Evolutionary conservation across 2,797 vertebrate species (phyloP), one percentile per base, ranked within the genome.

Genomic region (Cheirogaleus major): DNA sequence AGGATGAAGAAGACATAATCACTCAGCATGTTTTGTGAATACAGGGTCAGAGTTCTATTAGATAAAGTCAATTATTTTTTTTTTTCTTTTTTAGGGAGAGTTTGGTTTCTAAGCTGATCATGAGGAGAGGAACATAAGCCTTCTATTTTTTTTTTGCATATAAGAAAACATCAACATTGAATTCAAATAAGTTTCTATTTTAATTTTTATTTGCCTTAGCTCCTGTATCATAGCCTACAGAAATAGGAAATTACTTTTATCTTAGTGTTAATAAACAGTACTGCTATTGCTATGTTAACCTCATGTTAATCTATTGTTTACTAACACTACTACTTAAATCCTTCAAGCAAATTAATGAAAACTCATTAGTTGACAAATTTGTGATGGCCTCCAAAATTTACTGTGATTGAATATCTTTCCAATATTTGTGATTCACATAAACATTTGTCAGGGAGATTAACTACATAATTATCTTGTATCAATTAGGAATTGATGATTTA

Each of bases 391-490:
- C 63, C 13, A 75, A 67, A 92, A 90, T 69, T 91, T 13, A 70
- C 8, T 76, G 32, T 32, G 52, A 73, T 79, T 93, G 65, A 83
- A 48, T 69, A 50, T 2, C 25, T 50, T 93, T 89, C 6, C 18
- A 41, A 55, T 38, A 87, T 83, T 79, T 83, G 43, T 43, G 13
- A 91, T 94, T 91, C 43, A 83, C 13, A 73, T 79, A 78, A 92
- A 82, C 13, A 94, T 82, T 93, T 93, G 18, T 41, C 89, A 59
- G 57, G 27, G 63, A 94, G n/a, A 91, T 70, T 93, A 78, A 82
- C 27, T 93, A 27, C 4, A 35, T 89, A 86, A 89, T 82, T 93
- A 84, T 84, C 23, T 0, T 52, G 18, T 50, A 23, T 75, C 76
- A 95, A 38, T 50, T 79, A 61, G 25, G 18, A 78, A 93, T 83